phyloP scores from a whole-genome alignment of 2,113 vertebrate species.

The Myodes glareolus region DNA sequence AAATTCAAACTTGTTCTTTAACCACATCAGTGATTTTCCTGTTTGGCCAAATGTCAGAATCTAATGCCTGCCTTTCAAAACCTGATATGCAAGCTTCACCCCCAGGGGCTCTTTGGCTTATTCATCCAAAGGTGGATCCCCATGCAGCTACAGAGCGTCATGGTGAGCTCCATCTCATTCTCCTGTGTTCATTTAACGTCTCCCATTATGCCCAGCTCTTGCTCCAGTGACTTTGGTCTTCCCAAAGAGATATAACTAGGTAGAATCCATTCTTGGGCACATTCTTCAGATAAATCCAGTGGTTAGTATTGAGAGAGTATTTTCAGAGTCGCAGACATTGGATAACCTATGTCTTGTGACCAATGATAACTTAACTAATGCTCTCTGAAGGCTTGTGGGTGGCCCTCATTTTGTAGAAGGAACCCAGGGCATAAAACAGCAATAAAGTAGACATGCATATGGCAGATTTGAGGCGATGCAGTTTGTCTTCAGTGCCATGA shows the following conservation, averaged over 20 bases:
- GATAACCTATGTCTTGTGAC: neutral
- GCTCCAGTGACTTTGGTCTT: neutral
- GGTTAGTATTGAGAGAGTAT: neutral
- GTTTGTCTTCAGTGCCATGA: neutral
- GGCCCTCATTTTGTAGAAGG: neutral
- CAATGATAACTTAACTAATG: neutral
- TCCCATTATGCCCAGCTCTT: fast-evolving
- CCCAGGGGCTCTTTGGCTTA: neutral
- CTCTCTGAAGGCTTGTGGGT: too few species aligned
- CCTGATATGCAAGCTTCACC: neutral
- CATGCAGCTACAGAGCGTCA: neutral
- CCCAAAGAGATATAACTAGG: neutral
- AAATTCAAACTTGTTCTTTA: constrained; percentile 36
- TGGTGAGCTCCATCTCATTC: neutral
- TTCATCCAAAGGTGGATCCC: neutral
- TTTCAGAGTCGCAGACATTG: fast-evolving
- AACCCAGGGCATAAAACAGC: neutral
- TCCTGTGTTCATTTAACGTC: neutral
- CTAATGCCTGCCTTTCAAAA: neutral
- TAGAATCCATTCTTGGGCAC: too few species aligned
- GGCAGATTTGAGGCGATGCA: too few species aligned
- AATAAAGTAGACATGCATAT: fast-evolving
- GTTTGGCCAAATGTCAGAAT: neutral
- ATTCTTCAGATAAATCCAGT: neutral
- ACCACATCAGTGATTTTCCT: neutral